Evolutionary conservation across 2,797 vertebrate species (phyloP).

Genomic region (Schizopygopsis pylzovi): DNA sequence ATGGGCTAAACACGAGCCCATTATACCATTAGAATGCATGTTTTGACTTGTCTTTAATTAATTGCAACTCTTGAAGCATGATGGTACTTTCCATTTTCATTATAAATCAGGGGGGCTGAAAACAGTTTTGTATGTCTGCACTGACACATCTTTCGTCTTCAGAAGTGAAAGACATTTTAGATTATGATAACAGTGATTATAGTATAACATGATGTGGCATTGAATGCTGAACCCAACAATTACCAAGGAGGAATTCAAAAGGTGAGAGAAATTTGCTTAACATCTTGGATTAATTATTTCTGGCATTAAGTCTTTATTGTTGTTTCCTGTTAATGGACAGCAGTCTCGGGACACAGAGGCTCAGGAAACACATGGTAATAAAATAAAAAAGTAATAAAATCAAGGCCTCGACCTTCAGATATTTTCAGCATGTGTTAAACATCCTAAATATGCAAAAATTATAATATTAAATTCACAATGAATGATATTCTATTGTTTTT

Average conservation of each 20-base stretch:
- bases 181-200: slow-evolving; percentile 4
- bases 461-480: background rate
- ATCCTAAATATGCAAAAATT: background rate
- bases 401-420: slow-evolving; percentile 6
- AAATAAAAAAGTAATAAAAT: background rate
- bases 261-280: background rate
- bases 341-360: slow-evolving; percentile 65
- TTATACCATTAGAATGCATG: slow-evolving; percentile 28
- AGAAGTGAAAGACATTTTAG: background rate
- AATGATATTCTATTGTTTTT: background rate
- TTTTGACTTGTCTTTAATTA: slow-evolving; percentile 33
- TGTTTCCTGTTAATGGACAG: slow-evolving; percentile 73
- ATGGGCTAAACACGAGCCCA: background rate
- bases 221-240: background rate
- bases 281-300: slow-evolving; percentile 43
- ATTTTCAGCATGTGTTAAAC: slow-evolving; percentile 41
- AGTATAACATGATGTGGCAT: background rate
- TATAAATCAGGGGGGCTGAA: background rate
- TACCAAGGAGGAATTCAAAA: background rate
- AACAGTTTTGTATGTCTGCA: background rate
- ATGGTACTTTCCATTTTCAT: slow-evolving; percentile 3
- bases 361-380: slow-evolving; percentile 68
- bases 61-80: background rate
- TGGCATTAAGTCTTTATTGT: slow-evolving; percentile 51
- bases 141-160: slow-evolving; percentile 11